Evolutionary conservation across 2,113 vertebrate genomes (phyloP), one percentile per base, ranked within the genome.

Genomic region (Neolamprologus cancellatus): DNA sequence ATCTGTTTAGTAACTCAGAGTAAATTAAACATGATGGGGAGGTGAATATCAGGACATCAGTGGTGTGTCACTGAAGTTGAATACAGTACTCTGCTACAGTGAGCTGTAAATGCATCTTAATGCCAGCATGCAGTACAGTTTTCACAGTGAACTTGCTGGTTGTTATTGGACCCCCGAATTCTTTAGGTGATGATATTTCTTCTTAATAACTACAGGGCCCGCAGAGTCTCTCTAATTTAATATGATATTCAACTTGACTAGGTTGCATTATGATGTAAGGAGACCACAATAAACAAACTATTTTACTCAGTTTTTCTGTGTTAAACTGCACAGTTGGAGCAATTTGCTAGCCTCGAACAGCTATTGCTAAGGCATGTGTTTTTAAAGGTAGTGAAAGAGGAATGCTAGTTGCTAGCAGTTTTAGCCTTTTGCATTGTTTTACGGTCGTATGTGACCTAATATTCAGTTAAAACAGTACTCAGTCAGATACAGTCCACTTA

Each of bases 11-110:
- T 89, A 90, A 81, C 90, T 90, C 87, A 79, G 88, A 88, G 90
- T 90, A 95, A 94, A 96, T 94, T 92, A 93, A 95, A 95, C 91
- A 91, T 95, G 94, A 96, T 91, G 89, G 89, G 89, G 87, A 87
- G 85, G 86, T 59, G 92, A 88, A 74, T 92, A 94, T 83, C 83
- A 87, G 81, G 81, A 87, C 85, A 85, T 64, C 71, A 83, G 79
- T 90, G 39, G 82, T 71, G 86, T 83, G 76, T 88, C 84, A 84
- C 91, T 88, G 81, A 88, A 84, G 87, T 54, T 88, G 54, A 66
- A 74, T 87, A 80, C 59, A 88, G 64, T 87, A 20, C 80, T 81
- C 88, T 86, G 74, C 90, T 85, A 79, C 83, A 87, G 59, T 90
- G 84, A 91, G 87, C 76, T 92, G 86, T 91, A 94, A 91, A 87